Evolutionary conservation across 2,888 invertebrate species (phyloP).

Genomic region (Hydrotaea cyrtoneurina): DNA sequence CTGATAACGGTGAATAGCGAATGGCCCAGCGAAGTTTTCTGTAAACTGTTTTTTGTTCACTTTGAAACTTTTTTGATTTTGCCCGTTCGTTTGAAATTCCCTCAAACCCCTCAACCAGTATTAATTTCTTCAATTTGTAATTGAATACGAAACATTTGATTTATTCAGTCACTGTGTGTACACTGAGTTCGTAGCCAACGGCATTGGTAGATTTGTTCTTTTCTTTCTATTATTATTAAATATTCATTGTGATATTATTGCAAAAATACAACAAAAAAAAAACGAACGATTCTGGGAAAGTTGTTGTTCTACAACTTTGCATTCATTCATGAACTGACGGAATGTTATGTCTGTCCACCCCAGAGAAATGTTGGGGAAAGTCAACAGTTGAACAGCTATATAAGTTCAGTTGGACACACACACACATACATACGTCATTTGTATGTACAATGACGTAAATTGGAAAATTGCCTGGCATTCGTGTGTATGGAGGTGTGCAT

Average conservation of each 20-base stretch:
- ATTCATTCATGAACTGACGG: constrained; percentile 17
- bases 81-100: background rate
- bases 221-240: background rate
- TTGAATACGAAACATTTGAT: constrained; percentile 33
- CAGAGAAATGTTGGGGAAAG: background rate
- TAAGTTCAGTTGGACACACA: background rate
- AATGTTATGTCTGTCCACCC: background rate
- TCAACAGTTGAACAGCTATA: background rate
- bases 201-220: constrained; percentile 18
- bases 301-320: constrained; percentile 4
- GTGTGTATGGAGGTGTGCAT: too few relatives aligned
- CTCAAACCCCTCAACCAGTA: background rate
- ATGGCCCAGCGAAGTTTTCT: too few relatives aligned
- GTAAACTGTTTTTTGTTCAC: background rate
- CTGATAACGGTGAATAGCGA: too few relatives aligned
- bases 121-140: constrained; percentile 45
- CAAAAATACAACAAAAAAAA: background rate
- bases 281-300: background rate
- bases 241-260: constrained; percentile 5
- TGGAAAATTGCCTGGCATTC: background rate
- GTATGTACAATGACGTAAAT: constrained; percentile 13
- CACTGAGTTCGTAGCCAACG: constrained; percentile 24
- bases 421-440: constrained; percentile 1
- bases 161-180: constrained; percentile 3
- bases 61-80: background rate